A percentile compares a stretch with the other conserved stretches of the same genome.
phyloP scores from a whole-genome alignment of 1,140 invertebrate genomes.

The Archegozetes longisetosus region DNA sequence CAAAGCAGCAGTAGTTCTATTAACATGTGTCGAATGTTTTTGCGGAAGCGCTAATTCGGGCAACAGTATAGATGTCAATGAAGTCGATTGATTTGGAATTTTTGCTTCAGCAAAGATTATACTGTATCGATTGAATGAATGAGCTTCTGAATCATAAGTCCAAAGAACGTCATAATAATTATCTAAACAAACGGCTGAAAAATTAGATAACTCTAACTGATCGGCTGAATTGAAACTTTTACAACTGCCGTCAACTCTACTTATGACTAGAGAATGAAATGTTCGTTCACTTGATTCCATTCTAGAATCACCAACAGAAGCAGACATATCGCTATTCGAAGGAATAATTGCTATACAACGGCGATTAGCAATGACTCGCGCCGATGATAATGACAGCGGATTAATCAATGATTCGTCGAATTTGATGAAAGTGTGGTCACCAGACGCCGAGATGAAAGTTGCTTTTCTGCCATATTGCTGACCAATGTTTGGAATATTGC shows the following conservation, averaged over 20 bases:
- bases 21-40: constrained; percentile 47
- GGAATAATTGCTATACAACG: constrained; percentile 48
- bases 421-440: constrained; percentile 86
- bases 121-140: constrained; percentile 62
- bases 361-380: constrained; percentile 72
- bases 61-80: constrained; percentile 37
- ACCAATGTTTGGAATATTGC: constrained; percentile 50
- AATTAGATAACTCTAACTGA: constrained; percentile 57
- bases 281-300: constrained; percentile 26
- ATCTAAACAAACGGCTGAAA: constrained; percentile 56
- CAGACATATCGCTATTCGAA: background rate
- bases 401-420: constrained; percentile 84
- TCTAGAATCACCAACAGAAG: background rate
- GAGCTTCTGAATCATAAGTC: constrained; percentile 45
- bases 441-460: constrained; percentile 81
- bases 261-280: constrained; percentile 67
- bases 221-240: constrained; percentile 28
- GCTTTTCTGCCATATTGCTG: constrained; percentile 54
- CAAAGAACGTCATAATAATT: constrained; percentile 43
- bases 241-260: constrained; percentile 62
- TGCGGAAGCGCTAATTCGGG: constrained; percentile 64
- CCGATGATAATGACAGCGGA: constrained; percentile 57
- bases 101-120: constrained; percentile 50
- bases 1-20: constrained; percentile 59
- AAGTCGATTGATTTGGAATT: constrained; percentile 22